These are phyloP conservation scores for Dromas ardeola DNA, from an alignment of 2,113 vertebrate genomes.

Conservation along the genomic window DNA sequence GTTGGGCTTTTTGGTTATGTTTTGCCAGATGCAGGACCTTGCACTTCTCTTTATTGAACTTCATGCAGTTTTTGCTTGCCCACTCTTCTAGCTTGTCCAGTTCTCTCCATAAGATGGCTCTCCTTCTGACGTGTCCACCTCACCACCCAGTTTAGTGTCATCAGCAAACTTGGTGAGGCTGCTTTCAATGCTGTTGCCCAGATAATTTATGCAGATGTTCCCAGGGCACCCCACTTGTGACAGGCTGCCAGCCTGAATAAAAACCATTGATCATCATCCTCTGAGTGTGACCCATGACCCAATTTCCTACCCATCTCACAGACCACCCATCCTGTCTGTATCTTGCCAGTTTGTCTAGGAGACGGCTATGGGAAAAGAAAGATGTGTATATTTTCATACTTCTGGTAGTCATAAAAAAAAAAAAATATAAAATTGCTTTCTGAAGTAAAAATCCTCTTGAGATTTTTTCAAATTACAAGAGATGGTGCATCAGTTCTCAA, in stretches of 20 bases:
- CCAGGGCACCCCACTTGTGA: not conserved
- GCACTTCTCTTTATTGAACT: not conserved
- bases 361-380: not conserved
- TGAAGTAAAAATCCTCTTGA: not conserved
- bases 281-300: not conserved
- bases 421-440: not conserved
- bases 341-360: not conserved
- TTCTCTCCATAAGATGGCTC: not conserved
- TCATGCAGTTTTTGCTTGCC: not conserved
- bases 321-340: not conserved
- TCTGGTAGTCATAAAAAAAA: not conserved
- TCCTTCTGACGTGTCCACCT: accelerated
- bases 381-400: not conserved
- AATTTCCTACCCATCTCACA: not conserved
- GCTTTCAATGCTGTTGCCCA: not conserved
- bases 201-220: not conserved
- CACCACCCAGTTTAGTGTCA: not conserved
- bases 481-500: not conserved
- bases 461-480: not conserved
- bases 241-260: not conserved
- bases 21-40: not conserved
- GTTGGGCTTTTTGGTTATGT: not conserved
- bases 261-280: not conserved
- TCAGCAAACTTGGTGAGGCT: not conserved
- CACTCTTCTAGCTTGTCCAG: not conserved